phyloP scores from a whole-genome alignment of 1,140 invertebrate genomes.

The Trichomalopsis sarcophagae region DNA sequence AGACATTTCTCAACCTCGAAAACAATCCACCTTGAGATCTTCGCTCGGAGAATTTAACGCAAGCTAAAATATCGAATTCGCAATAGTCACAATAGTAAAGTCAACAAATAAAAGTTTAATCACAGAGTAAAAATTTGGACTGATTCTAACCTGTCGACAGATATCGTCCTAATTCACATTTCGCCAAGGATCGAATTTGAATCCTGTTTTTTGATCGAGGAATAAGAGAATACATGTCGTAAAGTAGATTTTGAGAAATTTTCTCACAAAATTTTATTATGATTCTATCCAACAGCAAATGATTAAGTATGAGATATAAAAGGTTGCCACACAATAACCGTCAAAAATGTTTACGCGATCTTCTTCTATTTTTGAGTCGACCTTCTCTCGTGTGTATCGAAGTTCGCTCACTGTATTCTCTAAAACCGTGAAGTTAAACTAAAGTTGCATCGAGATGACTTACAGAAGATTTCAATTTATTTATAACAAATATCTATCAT shows the following conservation, averaged over 20 bases:
- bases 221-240: constrained; percentile 25
- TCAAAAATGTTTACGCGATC: background rate
- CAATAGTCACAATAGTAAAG: background rate
- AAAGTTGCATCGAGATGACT: no score
- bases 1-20: constrained; percentile 53
- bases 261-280: background rate
- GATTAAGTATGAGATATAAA: background rate
- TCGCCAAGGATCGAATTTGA: background rate
- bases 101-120: background rate
- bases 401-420: no score
- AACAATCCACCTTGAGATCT: constrained; percentile 43
- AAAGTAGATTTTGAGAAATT: background rate
- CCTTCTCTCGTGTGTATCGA: no score
- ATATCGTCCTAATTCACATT: background rate
- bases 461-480: no score
- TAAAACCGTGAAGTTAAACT: no score
- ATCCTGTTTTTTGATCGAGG: background rate
- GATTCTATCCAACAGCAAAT: background rate
- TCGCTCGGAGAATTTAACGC: background rate
- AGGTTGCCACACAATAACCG: background rate
- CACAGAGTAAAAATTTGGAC: background rate
- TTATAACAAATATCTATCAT: no score
- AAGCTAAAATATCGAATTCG: constrained; percentile 6
- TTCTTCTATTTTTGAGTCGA: background rate
- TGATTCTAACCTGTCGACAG: constrained; percentile 23